Base-by-base conservation (phyloP, 2,888 invertebrate genomes). In the Oxyscelio sp. region DNA sequence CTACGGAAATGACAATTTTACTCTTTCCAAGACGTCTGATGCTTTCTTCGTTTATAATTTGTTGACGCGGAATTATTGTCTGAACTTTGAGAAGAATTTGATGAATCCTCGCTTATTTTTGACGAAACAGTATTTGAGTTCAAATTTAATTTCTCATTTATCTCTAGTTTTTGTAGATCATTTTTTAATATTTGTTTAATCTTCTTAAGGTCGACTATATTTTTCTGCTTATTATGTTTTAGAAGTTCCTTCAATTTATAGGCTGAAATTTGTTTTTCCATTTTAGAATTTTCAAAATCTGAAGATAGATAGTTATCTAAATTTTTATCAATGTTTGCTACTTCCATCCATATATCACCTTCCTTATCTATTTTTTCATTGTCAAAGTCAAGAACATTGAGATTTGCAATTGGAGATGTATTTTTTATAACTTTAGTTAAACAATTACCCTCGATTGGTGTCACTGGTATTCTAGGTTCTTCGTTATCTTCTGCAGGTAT, bases 341-440 rank as follows among this genome's bases (percentile, higher is more conserved):
- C 89, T 48, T 91, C 89, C 66, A 87, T 83, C 92, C 92, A 92
- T 21, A 90, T 89, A 24, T 91, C 90, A 45, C 91, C 90, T 24
- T 89, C 89, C 61, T 90, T 90, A n/a, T 89, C 89, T n/a, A 87
- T 71, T 4, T 87, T 87, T 19, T 90, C 90, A 15, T 90, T 90
- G 11, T 89, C 88, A 0, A 89, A 89, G 19, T 90, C 88, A 4
- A 90, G 78, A 19, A 89, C 88, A 45, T 88, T 88, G 0, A 92
- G 63, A 68, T 89, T 88, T 0, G 88, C 89, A 17, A 91, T 90
- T 4, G 91, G 90, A 34, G 89, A 54, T 34, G 89, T 88, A 19
- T 91, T 87, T 58, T 91, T 91, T 8, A 91, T 85, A 1, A 91
- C 87, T 65, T 90, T 90, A 4, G 90, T 90, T 11, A 91, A 75